Evolutionary conservation across 1,140 invertebrate genomes (phyloP).

Genomic region (Diorhabda sublineata): DNA sequence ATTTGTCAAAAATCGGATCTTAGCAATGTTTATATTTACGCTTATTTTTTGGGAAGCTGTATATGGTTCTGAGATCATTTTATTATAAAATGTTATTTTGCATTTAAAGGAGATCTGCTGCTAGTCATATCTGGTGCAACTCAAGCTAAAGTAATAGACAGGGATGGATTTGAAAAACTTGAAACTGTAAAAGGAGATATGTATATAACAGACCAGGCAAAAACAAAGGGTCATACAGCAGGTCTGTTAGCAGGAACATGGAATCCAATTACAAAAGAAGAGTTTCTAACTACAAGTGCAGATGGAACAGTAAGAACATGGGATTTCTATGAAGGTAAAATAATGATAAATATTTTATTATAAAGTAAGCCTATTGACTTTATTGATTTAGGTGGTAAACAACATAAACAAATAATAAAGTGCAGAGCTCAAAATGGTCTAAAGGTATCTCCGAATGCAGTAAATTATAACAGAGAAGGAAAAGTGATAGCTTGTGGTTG

Average conservation of each 20-base stretch:
- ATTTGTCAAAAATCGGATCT: too few relatives aligned
- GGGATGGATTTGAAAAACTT: constrained; percentile 92
- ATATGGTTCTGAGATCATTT: too few relatives aligned
- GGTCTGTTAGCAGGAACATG: constrained; percentile 87
- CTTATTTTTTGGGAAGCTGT: too few relatives aligned
- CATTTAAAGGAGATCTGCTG: constrained; percentile 71
- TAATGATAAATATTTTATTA: background rate
- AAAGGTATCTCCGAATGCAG: constrained; percentile 82
- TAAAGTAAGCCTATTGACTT: background rate
- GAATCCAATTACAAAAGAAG: constrained; percentile 87
- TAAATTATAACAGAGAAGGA: constrained; percentile 82
- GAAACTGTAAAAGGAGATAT: constrained; percentile 97
- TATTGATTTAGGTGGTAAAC: constrained; percentile 52
- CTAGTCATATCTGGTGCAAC: constrained; percentile 88
- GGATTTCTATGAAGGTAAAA: constrained; percentile 65
- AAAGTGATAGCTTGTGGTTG: constrained; percentile 87
- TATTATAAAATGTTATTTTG: too few relatives aligned
- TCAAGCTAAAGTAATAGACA: constrained; percentile 90
- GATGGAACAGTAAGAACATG: constrained; percentile 92
- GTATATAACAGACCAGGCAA: constrained; percentile 90
- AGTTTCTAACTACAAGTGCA: constrained; percentile 91
- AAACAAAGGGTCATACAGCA: constrained; percentile 94
- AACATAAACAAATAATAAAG: constrained; percentile 84
- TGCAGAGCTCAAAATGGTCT: constrained; percentile 83
- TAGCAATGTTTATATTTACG: too few relatives aligned